Evolutionary conservation across 1,140 invertebrate species (phyloP), one percentile per base, ranked within the genome.

Genomic region (Lordiphosa collinella): DNA sequence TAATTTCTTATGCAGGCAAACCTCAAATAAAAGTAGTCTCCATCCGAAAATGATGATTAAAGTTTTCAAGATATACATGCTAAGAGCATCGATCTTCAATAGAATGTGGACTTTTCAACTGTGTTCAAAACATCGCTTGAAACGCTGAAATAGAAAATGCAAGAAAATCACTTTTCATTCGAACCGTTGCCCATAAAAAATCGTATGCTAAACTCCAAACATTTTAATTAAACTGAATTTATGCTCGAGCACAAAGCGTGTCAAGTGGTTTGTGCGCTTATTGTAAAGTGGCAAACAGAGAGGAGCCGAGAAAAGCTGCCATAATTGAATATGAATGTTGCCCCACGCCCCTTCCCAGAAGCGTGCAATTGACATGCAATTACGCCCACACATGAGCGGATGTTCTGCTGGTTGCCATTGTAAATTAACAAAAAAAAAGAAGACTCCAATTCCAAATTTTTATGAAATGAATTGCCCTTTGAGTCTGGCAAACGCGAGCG

Each of bases 331-430:
- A 59, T 35, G 44, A 75, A 48, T 44, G 32, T 66, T 47, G 69
- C 37, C 29, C 32, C 22, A 7, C 12, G 11, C 62, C 32, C 29
- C 43, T 55, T 55, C 9, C 47, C 32, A 43, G 46, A 61, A 69
- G 60, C 71, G 60, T 84, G 71, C 76, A 82, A 76, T 82, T 82
- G 78, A 84, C 78, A 84, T 84, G 76, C 78, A 84, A 80, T 80
- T 80, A 79, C 65, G 59, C 51, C 16, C 68, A 48, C 54, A 52
- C 48, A 44, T 56, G 31, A 18, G 36, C 12, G 22, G 41, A 36
- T 40, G 32, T 52, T 29, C 38, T 14, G 22, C 37, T 43, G 35
- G 43, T 35, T 25, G 43, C 25, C 51, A 56, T 72, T 78, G 67
- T 59, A 49, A 50, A 70, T 80, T 65, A 46, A 52, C 34, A 67